Evolutionary conservation across 2,888 invertebrate species (phyloP), one percentile per base, ranked within the genome.

Genomic region (Hybos culiciformis): DNA sequence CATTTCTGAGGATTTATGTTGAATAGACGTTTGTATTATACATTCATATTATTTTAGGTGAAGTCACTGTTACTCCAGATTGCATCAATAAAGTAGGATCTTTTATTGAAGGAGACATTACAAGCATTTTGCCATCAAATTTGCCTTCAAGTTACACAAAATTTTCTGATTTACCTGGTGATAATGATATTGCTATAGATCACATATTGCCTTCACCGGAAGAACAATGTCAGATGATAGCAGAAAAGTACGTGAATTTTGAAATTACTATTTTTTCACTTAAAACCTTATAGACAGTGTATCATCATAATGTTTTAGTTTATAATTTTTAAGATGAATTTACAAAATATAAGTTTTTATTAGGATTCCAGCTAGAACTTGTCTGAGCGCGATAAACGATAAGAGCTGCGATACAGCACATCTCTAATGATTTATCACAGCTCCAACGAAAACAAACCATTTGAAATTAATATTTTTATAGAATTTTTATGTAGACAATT

Each of bases 151-250:
- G 20, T 20, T 36, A 36, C 21, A 36, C 36, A 21, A 36, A 36
- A 36, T 36, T 36, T 20, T n/a, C 19, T 12, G 36, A 36, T 36
- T 20, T 41, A n/a, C 21, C 29, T 4, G 19, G 18, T 15, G 23
- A 18, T 19, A 62, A 66, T 47, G 62, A 66, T 52, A 68, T 70
- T 62, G 82, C 78, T 52, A 77, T 86, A 54, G 85, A 87, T 69
- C 86, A 87, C 68, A 78, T 83, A 62, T 71, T 88, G 57, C 88
- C 88, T 38, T 86, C 87, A 51, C 87, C 88, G 29, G 85, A 86
- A 63, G 88, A 88, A 67, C 86, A 86, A 67, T 74, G 84, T 51
- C 77, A 82, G 65, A 78, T 83, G 54, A 77, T 86, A 60, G 85
- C 83, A 54, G 76, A 82, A 60, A 86, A 83, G 86, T 86, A 70